Evolutionary conservation across 2,113 vertebrate genomes (phyloP), one percentile per base, ranked within the genome.

Genomic region (Hirundichthys speculiger): DNA sequence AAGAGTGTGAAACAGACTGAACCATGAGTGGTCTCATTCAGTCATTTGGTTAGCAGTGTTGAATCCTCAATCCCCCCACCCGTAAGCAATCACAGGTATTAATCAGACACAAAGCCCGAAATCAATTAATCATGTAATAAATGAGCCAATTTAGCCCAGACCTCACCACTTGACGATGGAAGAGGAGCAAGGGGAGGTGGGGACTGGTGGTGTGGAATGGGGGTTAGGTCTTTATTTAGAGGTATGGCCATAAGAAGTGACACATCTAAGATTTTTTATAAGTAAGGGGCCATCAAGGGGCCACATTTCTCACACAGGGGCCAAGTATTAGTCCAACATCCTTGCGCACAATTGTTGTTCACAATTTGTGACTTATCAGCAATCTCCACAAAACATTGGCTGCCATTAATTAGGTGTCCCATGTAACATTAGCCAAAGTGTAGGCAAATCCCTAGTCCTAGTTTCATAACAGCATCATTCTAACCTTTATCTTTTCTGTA

Each of bases 61-160:
- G 62, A 40, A 5, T 50, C 66, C 73, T 45, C 41, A 19, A 13
- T 52, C 65, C 63, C 52, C 65, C 55, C 67, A 67, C 75, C 66
- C 57, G 55, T 75, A 86, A 78, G 73, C 51, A 73, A 89, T 90
- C 90, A 86, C 74, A 85, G 79, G 82, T 83, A 90, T 87, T 88
- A 90, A 90, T 90, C 86, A 90, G 81, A 75, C 72, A 57, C 83
- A 82, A 69, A 77, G 77, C 70, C 56, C 34, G 40, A 83, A 79
- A 84, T 72, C 86, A 89, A 86, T 91, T 88, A 82, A 88, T 87
- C 59, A 54, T 43, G 53, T 82, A 87, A 89, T 84, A 84, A 88
- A 90, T 90, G 82, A 85, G 66, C 62, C 75, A 53, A 34, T 74
- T 75, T 83, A 77, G 79, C 66, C 40, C 57, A 58, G 75, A 75